Conservation (phyloP, 2,888 invertebrate species). For the Copidosoma aretas region DNA sequence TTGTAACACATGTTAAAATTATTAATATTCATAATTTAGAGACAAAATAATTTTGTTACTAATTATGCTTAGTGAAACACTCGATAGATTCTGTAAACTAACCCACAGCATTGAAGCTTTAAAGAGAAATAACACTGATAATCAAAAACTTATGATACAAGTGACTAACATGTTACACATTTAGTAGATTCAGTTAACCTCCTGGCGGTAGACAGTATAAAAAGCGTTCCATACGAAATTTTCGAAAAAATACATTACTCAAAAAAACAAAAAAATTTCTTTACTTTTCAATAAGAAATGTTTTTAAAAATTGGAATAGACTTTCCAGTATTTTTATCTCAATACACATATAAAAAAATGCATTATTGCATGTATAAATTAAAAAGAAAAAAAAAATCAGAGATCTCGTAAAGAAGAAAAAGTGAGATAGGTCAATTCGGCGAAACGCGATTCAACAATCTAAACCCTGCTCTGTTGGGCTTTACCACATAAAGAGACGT, state of each 20-base stretch:
- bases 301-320: neutral
- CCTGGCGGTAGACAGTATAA: constrained; percentile 32
- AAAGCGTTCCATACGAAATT: constrained; percentile 27
- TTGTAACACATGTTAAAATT: neutral
- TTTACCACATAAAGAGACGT: constrained; percentile 36
- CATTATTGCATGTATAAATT: too few relatives aligned
- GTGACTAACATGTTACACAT: constrained; percentile 28
- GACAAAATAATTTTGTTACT: neutral
- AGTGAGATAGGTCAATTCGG: too few relatives aligned
- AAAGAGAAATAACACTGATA: constrained; percentile 44
- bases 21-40: neutral
- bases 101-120: constrained; percentile 48
- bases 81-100: constrained; percentile 38
- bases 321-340: neutral
- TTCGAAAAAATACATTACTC: neutral
- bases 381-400: too few relatives aligned
- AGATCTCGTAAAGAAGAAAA: too few relatives aligned
- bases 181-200: constrained; percentile 25
- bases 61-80: constrained; percentile 13
- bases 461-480: constrained; percentile 46
- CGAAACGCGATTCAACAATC: constrained; percentile 49
- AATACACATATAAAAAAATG: neutral
- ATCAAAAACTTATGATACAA: constrained; percentile 28
- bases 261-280: neutral
- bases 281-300: constrained; percentile 19